A percentile compares a stretch with the other conserved stretches of the same genome.
These are phyloP conservation scores for Stratiomys singularior DNA, from an alignment of 2,888 invertebrate genomes.

Conservation along the genomic window DNA sequence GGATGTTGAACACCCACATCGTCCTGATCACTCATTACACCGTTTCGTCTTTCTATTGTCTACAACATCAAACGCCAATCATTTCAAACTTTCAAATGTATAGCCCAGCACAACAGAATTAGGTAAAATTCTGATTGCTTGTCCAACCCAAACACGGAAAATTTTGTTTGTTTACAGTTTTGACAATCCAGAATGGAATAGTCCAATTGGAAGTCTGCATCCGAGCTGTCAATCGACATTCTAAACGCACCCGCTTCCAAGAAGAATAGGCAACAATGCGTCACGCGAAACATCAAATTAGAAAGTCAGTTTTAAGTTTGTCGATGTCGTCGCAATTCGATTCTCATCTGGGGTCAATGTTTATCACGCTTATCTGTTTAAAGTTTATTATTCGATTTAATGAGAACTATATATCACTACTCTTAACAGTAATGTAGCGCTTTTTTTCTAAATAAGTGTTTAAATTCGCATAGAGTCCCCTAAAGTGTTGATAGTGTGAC, in stretches of 20 bases:
- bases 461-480: not conserved
- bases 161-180: conserved; percentile 7
- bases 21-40: conserved; percentile 56
- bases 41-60: not conserved
- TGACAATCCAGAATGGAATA: not conserved
- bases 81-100: not conserved
- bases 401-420: not conserved
- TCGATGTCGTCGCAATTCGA: not conserved
- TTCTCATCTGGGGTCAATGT: not conserved
- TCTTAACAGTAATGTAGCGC: not conserved
- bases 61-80: not conserved
- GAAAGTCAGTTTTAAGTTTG: conserved; percentile 35
- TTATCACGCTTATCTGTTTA: conserved; percentile 13
- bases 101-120: not conserved
- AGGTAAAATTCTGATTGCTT: not conserved
- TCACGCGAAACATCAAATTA: not conserved
- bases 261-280: conserved; percentile 7
- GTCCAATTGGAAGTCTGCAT: not conserved
- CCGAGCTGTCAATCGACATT: not conserved
- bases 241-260: not conserved
- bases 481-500: conserved; percentile 14
- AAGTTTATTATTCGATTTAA: not conserved
- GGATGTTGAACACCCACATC: conserved; percentile 53
- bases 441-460: too few species aligned
- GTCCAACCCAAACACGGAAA: not conserved